Evolutionary conservation across 2,888 invertebrate genomes (phyloP).

Genomic region (Spisula subtruncata): DNA sequence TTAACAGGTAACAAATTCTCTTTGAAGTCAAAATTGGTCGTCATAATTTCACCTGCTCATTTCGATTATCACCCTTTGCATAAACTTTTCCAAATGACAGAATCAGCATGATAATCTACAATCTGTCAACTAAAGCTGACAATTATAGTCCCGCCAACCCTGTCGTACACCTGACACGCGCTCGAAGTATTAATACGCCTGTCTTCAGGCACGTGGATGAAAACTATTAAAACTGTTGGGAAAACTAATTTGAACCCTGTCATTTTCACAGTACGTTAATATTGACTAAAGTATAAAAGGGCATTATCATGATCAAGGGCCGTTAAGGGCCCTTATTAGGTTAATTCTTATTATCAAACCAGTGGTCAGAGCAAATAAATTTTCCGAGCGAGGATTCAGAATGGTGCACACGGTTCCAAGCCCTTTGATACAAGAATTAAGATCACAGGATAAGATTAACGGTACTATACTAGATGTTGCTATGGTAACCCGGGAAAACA

Average conservation of each 20-base stretch:
- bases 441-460: constrained; percentile 40
- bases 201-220: constrained; percentile 42
- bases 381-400: constrained; percentile 17
- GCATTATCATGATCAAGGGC: constrained; percentile 7
- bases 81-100: constrained; percentile 1
- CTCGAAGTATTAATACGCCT: constrained; percentile 42
- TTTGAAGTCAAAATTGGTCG: not conserved
- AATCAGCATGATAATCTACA: constrained; percentile 37
- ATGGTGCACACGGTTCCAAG: not conserved
- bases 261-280: constrained; percentile 50
- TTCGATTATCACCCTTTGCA: not conserved
- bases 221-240: constrained; percentile 25
- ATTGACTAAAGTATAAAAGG: constrained; percentile 33
- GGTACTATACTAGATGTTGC: constrained; percentile 53
- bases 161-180: constrained; percentile 47
- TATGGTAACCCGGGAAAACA: constrained; percentile 36
- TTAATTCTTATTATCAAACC: constrained; percentile 31
- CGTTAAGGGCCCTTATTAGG: constrained; percentile 34
- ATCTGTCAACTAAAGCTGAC: constrained; percentile 44
- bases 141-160: constrained; percentile 46
- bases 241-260: constrained; percentile 55
- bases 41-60: constrained; percentile 17
- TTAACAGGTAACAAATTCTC: not conserved
- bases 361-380: constrained; percentile 42
- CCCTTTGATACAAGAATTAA: constrained; percentile 16